Conservation (phyloP, 2,113 vertebrate species). For the Peromyscus maniculatus region DNA sequence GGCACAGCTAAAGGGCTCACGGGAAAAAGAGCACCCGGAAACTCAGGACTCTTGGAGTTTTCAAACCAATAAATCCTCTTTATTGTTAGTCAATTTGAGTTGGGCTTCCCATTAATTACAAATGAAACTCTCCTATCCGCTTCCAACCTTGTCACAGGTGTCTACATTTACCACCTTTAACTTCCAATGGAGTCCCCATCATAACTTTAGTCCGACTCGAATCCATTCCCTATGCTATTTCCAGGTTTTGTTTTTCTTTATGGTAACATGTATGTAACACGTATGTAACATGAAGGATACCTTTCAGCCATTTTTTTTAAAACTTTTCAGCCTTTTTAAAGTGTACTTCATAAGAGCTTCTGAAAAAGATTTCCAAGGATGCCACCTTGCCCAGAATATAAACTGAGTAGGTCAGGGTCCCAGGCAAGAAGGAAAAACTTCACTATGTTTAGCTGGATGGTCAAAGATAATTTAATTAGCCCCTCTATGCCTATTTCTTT, state of each 20-base stretch:
- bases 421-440: background rate
- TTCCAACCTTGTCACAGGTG: background rate
- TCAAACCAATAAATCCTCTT: conserved; percentile 1
- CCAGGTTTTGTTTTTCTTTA: background rate
- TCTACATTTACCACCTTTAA: background rate
- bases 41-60: background rate
- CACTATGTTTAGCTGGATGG: background rate
- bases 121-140: background rate
- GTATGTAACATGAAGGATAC: background rate
- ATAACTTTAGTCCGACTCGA: background rate
- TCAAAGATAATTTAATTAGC: conserved; percentile 5
- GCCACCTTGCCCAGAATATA: conserved; percentile 26
- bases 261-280: background rate
- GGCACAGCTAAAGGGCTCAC: background rate
- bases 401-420: background rate
- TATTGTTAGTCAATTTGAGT: background rate
- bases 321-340: background rate
- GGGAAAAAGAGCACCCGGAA: background rate
- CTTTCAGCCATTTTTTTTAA: background rate
- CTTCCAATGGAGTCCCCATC: background rate
- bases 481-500: background rate
- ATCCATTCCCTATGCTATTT: background rate
- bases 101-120: background rate
- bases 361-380: background rate
- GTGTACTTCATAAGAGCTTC: background rate